Conservation (phyloP, 2,888 invertebrate species). For the Charanyca ferruginea region DNA sequence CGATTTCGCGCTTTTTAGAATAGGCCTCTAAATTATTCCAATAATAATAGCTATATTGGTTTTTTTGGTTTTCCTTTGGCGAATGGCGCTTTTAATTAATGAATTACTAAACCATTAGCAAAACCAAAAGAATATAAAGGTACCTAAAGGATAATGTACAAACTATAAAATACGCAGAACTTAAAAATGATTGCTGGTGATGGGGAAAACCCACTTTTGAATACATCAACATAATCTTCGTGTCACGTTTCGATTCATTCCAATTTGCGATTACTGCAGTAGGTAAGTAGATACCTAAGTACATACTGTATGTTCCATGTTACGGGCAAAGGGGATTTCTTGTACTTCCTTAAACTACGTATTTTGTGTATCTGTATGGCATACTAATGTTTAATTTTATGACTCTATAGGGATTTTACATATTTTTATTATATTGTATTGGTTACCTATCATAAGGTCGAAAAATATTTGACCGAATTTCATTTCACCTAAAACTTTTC, state of each 20-base stretch:
- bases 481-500: too few relatives aligned
- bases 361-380: background rate
- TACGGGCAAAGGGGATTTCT: conserved; percentile 24
- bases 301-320: background rate
- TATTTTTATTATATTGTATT: too few relatives aligned
- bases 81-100: too few relatives aligned
- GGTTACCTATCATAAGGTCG: too few relatives aligned
- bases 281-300: too few relatives aligned
- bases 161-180: background rate
- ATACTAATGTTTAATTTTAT: background rate
- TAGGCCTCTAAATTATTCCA: background rate
- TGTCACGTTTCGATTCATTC: conserved; percentile 6
- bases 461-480: too few relatives aligned
- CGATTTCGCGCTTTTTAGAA: background rate
- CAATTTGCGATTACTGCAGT: background rate
- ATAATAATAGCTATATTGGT: too few relatives aligned
- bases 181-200: conserved; percentile 6
- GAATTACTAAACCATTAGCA: background rate
- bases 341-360: background rate
- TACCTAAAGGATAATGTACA: conserved; percentile 28
- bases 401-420: background rate
- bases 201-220: conserved; percentile 36
- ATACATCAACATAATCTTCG: background rate
- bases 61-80: too few relatives aligned
- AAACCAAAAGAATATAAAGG: background rate